These are phyloP conservation scores for Neosilurus hyrtlii DNA, from an alignment of 2,797 vertebrate species.

Conservation along the genomic window DNA sequence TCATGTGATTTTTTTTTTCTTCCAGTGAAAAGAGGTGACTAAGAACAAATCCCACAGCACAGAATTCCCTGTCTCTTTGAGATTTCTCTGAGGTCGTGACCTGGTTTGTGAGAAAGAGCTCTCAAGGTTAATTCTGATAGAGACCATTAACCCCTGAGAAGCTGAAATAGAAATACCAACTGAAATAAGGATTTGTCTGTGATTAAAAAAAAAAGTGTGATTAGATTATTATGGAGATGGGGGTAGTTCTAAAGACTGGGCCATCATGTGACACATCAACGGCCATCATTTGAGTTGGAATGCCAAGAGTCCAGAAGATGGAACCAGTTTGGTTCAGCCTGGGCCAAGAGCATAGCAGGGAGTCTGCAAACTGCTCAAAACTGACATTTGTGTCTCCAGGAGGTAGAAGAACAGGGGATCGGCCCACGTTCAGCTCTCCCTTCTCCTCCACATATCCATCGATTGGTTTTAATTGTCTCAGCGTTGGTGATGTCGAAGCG, in stretches of 20 bases:
- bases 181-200: background rate
- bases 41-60: conserved; percentile 55
- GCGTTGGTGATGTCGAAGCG: conserved; percentile 63
- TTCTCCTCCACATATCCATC: conserved; percentile 56
- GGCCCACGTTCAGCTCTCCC: conserved; percentile 65
- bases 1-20: conserved; percentile 57
- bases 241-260: conserved; percentile 59
- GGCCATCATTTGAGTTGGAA: conserved; percentile 63
- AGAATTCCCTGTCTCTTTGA: conserved; percentile 32
- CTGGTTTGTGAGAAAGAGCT: conserved; percentile 8
- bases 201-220: conserved; percentile 18
- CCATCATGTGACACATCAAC: conserved; percentile 75
- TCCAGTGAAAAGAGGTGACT: conserved; percentile 61
- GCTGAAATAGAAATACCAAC: background rate
- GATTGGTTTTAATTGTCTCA: conserved; percentile 73
- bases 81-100: conserved; percentile 42
- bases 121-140: conserved; percentile 30
- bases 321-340: conserved; percentile 76
- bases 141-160: conserved; percentile 22
- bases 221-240: conserved; percentile 62
- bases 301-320: conserved; percentile 82
- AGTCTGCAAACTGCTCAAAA: conserved; percentile 82
- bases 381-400: conserved; percentile 83
- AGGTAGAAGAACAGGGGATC: conserved; percentile 74
- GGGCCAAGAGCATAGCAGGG: conserved; percentile 81